Evolutionary conservation across 2,888 invertebrate species (phyloP).

Genomic region (Ectemnius cavifrons): DNA sequence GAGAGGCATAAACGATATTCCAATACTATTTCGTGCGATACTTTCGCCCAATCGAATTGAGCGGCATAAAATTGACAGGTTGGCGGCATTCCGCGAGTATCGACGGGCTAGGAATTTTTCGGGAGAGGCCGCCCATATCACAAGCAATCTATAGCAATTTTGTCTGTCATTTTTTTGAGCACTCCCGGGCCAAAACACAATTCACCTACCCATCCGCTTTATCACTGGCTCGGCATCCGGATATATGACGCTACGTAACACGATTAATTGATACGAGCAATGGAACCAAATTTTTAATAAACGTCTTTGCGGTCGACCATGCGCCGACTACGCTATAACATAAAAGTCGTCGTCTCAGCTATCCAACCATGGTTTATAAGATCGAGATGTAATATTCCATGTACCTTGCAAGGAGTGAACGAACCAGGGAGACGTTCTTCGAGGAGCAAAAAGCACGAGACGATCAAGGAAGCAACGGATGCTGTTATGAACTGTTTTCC

Average conservation of each 20-base stretch:
- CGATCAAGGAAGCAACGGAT: constrained; percentile 41
- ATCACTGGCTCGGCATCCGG: too few species aligned
- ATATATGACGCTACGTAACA: too few species aligned
- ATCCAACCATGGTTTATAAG: too few species aligned
- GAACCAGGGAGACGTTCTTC: too few species aligned
- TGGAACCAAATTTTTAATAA: too few species aligned
- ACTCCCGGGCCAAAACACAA: constrained; percentile 17
- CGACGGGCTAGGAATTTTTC: constrained; percentile 20
- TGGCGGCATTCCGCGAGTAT: constrained; percentile 27
- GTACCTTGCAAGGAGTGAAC: too few species aligned
- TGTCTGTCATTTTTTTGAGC: constrained; percentile 20
- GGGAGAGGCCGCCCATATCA: too few species aligned
- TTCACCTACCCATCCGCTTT: not conserved
- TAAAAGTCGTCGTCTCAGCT: too few species aligned
- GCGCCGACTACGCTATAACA: too few species aligned
- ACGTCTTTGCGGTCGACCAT: too few species aligned
- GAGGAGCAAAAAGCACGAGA: constrained; percentile 43
- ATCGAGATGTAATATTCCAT: too few species aligned
- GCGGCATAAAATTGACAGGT: constrained; percentile 53
- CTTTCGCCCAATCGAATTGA: constrained; percentile 46
- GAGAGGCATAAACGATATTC: constrained; percentile 64
- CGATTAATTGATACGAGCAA: too few species aligned
- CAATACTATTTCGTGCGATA: constrained; percentile 58
- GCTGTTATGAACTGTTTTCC: constrained; percentile 63
- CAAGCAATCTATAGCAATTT: constrained; percentile 25